These are phyloP conservation scores for Xiphophorus couchianus DNA, from an alignment of 2,113 vertebrate species.

Conservation along the genomic window DNA sequence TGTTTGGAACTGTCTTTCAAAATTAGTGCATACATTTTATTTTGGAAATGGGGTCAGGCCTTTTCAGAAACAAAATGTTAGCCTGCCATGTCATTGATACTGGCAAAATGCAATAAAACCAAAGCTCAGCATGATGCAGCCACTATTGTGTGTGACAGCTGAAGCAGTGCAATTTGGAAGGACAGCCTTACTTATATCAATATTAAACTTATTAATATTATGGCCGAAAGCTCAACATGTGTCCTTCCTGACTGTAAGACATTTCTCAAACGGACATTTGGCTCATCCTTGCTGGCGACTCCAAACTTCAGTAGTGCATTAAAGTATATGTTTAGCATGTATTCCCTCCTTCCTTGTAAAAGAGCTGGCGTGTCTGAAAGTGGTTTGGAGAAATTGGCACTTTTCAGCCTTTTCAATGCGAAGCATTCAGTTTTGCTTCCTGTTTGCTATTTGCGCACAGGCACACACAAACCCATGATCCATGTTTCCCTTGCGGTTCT, in stretches of 20 bases:
- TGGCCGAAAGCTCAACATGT: background rate
- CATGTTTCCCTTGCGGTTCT: slow-evolving; percentile 52
- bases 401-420: slow-evolving; percentile 46
- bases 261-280: background rate
- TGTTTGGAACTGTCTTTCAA: background rate
- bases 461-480: slow-evolving; percentile 44
- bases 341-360: slow-evolving; percentile 29
- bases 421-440: slow-evolving; percentile 39
- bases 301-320: slow-evolving; percentile 1
- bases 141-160: background rate
- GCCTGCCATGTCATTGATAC: background rate
- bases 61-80: background rate
- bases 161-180: background rate
- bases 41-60: too few relatives aligned
- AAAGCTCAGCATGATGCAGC: background rate
- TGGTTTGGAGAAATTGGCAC: slow-evolving; percentile 50
- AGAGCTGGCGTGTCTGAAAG: slow-evolving; percentile 40
- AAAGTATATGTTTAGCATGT: slow-evolving; percentile 28
- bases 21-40: background rate
- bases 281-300: background rate
- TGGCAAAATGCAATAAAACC: background rate
- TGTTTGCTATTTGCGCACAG: slow-evolving; percentile 43
- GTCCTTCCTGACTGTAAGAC: background rate
- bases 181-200: background rate
- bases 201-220: background rate